Evolutionary conservation across 2,113 vertebrate species (phyloP).

Genomic region (Elephantulus edwardii): DNA sequence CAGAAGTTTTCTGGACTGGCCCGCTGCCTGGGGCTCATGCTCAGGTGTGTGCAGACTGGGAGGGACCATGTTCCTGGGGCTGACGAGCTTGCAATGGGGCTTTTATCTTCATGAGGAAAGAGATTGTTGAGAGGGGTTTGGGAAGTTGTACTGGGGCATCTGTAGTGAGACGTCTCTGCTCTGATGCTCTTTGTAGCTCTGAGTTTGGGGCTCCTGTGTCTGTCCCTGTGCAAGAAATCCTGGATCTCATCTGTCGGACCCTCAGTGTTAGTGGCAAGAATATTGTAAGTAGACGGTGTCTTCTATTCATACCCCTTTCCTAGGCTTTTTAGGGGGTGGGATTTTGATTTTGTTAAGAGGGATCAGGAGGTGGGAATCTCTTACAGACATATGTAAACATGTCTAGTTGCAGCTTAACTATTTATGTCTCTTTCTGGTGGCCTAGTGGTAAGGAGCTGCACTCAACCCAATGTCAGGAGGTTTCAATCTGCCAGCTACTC

Average conservation of each 20-base stretch:
- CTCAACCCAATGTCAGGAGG: no score
- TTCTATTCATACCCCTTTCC: neutral
- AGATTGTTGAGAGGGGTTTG: neutral
- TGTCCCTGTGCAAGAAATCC: slow-evolving; percentile 88
- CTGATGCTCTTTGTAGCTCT: slow-evolving; percentile 79
- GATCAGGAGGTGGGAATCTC: neutral
- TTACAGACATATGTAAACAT: neutral
- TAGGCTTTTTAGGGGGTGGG: neutral
- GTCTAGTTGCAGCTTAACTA: fast-evolving
- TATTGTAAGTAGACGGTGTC: slow-evolving; percentile 82
- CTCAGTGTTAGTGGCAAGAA: slow-evolving; percentile 88
- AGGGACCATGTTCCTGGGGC: neutral
- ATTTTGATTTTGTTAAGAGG: neutral
- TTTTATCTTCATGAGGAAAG: neutral
- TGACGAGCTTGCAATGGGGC: neutral
- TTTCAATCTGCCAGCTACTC: no score
- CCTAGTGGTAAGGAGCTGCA: no score
- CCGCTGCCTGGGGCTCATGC: slow-evolving; percentile 86
- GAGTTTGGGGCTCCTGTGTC: slow-evolving; percentile 89
- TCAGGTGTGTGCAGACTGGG: slow-evolving; percentile 70
- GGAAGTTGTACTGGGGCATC: neutral
- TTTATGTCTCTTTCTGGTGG: no score
- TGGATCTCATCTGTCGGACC: slow-evolving; percentile 90
- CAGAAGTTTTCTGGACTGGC: slow-evolving; percentile 88
- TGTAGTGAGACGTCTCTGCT: neutral